Base-by-base conservation (phyloP, 2,888 invertebrate species). In the Chrysolina haemoptera region DNA sequence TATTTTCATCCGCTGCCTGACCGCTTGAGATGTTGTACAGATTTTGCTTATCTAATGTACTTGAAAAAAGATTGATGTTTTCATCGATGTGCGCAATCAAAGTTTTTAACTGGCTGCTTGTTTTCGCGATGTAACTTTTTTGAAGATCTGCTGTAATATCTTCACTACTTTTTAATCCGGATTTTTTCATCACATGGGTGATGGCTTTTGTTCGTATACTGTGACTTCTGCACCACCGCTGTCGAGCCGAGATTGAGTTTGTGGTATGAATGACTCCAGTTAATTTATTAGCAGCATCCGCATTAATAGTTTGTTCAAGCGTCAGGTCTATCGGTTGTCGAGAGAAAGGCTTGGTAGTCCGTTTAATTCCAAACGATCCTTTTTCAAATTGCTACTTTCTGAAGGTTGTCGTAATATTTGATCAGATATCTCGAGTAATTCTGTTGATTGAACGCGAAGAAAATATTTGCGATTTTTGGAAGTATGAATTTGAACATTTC, bases 351-450 rank as follows among this genome's bases (percentile, higher is more conserved):
- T 22, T 35, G 2, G 14, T 18, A 18, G 64, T 64, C 43, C 20
- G 12, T 43, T 43, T 16, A 43, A 64, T 22, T 8, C 46, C 64
- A 5, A 64, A 16, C 6, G 27, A 27, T 27, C 27, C 27, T n/a
- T n/a, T n/a, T n/a, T n/a, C n/a, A n/a, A n/a, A n/a, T n/a, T 9
- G 12, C 4, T 6, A 85, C 77, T 50, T 81, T 82, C 8, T 70
- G 18, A 18, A 86, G 74, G 68, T 84, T 85, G 62, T 82, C 76
- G 16, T 71, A 67, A 48, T 48, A 70, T 4, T 63, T 14, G 1
- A 81, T 76, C 27, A 80, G 64, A 73, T 81, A 85, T 12, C 83
- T 76, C 43, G 85, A 76, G 76, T 86, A 86, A 75, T 86, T 86
- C 68, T 70, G 83, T 40, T 86, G 84, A 78, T 84, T 84, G 11